Base-by-base conservation (phyloP, 2,888 invertebrate species). In the Chironomus tentans region DNA sequence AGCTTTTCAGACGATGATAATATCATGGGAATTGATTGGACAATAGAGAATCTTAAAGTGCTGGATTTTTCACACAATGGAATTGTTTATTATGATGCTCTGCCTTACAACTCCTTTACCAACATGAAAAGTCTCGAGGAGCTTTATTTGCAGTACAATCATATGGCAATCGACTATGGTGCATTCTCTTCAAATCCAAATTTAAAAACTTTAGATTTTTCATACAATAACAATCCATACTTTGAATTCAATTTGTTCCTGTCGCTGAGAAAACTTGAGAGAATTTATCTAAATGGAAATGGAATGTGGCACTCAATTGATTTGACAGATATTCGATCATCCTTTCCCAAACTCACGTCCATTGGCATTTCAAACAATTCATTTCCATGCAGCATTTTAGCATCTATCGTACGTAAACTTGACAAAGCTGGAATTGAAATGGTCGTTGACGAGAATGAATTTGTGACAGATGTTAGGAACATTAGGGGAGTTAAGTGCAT, bases 351-450 rank as follows among this genome's bases (percentile, higher is more conserved):
- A 21, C 46, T 74, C 0, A 47, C 18, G 47, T 21, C 46, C 3
- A 15, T 74, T 5, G 65, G 47, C 1, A 18, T 74, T n/a, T 46
- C 47, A 15, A 68, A 74, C 7, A 74, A 74, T 48, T 13, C 21
- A 6, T 74, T 74, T 68, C n/a, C 74, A 12, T 74, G 74, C 68
- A 46, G 65, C 38, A 48, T 65, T 62, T 61, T 74, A 15, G 62
- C 65, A n/a, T 46, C 38, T 5, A 68, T 74, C 4, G 65, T 74
- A 15, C 22, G 62, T 2, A 74, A 74, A 48, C 7, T 68, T 28
- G 46, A 46, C 24, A 74, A 74, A 24, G 65, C 74, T 2, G 13
- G 13, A 46, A 68, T 74, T 22, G 6, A 47, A 13, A 28, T 74
- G n/a, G 15, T 68, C 4, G 48, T 74, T 13, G 65, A 68, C 10